phyloP scores from a whole-genome alignment of 2,797 vertebrate genomes.

The Anisognathus igniventris region DNA sequence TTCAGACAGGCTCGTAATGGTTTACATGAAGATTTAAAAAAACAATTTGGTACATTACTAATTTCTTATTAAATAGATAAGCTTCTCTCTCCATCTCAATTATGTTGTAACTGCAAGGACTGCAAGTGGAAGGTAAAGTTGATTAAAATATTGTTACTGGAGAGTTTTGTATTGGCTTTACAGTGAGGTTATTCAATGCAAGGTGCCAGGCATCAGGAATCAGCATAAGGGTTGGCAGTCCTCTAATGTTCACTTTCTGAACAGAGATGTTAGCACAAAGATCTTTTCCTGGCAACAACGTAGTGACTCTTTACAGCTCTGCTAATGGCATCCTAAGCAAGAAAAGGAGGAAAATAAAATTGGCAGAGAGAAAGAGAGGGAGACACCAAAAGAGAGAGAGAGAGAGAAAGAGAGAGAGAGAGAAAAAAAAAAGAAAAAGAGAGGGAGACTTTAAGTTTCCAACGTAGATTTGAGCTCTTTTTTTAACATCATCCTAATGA shows the following conservation, averaged over 20 bases:
- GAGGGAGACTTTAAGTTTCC: neutral
- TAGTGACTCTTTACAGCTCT: neutral
- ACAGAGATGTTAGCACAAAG: neutral
- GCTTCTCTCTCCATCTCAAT: neutral
- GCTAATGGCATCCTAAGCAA: neutral
- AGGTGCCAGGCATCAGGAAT: neutral
- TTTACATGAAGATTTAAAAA: neutral
- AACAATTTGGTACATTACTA: neutral
- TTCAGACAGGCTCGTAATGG: neutral
- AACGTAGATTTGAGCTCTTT: neutral
- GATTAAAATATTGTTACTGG: neutral
- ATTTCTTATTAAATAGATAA: neutral
- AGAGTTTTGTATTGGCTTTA: neutral
- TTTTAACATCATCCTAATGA: neutral
- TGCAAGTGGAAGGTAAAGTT: neutral
- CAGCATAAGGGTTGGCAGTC: accelerated
- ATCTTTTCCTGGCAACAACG: neutral
- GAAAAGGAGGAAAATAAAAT: neutral
- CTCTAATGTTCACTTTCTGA: neutral
- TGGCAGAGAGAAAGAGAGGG: neutral
- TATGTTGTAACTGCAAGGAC: neutral
- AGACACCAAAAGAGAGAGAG: neutral
- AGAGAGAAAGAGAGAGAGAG: neutral
- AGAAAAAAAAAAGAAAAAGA: accelerated
- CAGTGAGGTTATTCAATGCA: neutral